These are phyloP conservation scores for Rhinichthys klamathensis DNA, from an alignment of 2,113 vertebrate species.

Conservation along the genomic window DNA sequence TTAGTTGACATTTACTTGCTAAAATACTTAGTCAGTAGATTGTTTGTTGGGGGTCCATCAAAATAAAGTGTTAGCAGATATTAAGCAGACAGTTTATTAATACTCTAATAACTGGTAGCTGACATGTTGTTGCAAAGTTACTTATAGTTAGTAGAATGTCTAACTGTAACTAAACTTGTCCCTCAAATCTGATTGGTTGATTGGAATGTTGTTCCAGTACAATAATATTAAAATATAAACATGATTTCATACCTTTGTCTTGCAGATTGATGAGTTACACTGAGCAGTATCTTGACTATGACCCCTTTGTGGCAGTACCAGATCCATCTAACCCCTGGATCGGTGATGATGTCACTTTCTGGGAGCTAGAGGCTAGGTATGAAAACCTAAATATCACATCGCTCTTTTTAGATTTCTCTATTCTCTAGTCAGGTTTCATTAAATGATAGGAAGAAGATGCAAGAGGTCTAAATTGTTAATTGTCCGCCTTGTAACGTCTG, in stretches of 20 bases:
- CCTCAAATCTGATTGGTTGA: no score
- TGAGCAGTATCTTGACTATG: constrained; percentile 94
- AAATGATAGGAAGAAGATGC: neutral
- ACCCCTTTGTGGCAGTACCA: constrained; percentile 86
- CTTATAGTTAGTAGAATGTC: no score
- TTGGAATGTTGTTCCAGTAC: no score
- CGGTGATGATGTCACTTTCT: constrained; percentile 87
- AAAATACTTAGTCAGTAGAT: no score
- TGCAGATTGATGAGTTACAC: constrained; percentile 92
- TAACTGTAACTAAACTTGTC: no score
- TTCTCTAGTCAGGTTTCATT: neutral
- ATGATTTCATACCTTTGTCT: neutral
- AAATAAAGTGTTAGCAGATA: no score
- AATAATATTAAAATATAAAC: neutral
- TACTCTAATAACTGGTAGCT: no score
- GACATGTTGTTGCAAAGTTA: no score
- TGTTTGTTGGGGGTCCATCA: no score
- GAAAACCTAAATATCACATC: neutral
- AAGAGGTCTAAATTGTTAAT: neutral
- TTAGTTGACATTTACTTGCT: no score
- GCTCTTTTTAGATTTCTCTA: neutral
- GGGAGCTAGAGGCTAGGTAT: constrained; percentile 94
- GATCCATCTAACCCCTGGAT: constrained; percentile 96
- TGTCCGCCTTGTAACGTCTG: neutral
- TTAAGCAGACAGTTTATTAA: no score